These are phyloP conservation scores for Protosalanx chinensis DNA, from an alignment of 2,797 vertebrate genomes.

Conservation along the genomic window DNA sequence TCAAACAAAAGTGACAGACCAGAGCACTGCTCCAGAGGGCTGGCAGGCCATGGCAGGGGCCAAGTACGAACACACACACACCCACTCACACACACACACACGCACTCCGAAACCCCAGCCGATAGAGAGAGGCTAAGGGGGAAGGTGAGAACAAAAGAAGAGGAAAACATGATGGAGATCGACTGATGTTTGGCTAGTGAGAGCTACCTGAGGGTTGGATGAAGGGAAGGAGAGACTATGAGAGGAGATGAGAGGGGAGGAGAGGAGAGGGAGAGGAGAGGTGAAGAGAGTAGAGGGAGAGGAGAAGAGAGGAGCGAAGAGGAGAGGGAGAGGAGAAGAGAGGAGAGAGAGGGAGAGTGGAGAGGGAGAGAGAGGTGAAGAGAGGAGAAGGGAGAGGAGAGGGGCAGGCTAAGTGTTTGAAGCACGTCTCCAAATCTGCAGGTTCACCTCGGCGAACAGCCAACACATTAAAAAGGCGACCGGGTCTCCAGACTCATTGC, in stretches of 20 bases:
- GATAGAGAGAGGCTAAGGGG: conserved; percentile 2
- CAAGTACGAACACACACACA: conserved; percentile 64
- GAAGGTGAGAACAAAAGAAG: conserved; percentile 63
- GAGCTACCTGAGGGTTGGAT: neutral
- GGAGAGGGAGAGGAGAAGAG: neutral
- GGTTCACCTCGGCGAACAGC: conserved; percentile 53
- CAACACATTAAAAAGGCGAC: conserved; percentile 60
- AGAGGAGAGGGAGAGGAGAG: no score
- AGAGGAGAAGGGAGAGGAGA: conserved; percentile 47
- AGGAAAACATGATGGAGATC: conserved; percentile 69
- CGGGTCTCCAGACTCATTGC: conserved; percentile 65
- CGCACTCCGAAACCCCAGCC: conserved; percentile 32
- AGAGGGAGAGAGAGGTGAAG: neutral
- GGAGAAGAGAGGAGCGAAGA: no score
- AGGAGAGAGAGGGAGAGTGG: neutral
- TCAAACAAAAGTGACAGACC: conserved; percentile 97
- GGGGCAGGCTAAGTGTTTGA: conserved; percentile 56
- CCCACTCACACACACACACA: conserved; percentile 33
- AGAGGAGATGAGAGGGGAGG: no score
- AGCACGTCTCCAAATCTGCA: conserved; percentile 46
- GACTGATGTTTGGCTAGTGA: conserved; percentile 58
- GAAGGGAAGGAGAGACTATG: neutral
- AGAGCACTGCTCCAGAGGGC: conserved; percentile 84
- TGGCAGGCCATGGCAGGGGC: conserved; percentile 77
- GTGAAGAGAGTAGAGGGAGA: no score